Conservation (phyloP, 2,113 vertebrate genomes). For the Salvelinus alpinus region DNA sequence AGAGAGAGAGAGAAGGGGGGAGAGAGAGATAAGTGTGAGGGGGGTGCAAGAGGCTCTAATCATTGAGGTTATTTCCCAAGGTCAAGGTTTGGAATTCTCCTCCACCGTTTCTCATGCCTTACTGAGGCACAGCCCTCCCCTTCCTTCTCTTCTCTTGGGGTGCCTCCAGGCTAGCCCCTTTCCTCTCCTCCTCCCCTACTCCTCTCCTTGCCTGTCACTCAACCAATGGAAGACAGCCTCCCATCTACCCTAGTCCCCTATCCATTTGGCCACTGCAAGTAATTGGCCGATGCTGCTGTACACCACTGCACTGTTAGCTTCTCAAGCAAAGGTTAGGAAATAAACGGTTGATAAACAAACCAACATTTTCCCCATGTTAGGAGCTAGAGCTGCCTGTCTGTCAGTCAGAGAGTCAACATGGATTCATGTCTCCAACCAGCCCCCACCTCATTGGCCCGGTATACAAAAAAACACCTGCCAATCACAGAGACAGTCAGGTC, state of each 20-base stretch:
- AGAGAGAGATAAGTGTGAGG: background rate
- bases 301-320: conserved; percentile 23
- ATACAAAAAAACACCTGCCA: conserved; percentile 61
- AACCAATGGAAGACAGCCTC: background rate
- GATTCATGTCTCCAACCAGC: conserved; percentile 22
- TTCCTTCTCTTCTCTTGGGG: too few relatives aligned
- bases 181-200: conserved; percentile 28
- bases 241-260: background rate
- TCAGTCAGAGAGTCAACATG: conserved; percentile 52
- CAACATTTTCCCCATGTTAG: conserved; percentile 12
- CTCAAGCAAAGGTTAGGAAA: conserved; percentile 25
- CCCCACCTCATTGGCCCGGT: conserved; percentile 44
- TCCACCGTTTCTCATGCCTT: conserved; percentile 42
- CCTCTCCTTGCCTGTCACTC: conserved; percentile 49
- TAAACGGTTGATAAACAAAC: conserved; percentile 50
- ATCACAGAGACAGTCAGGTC: conserved; percentile 66
- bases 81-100: conserved; percentile 55
- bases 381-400: conserved; percentile 21
- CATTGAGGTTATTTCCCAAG: conserved; percentile 66
- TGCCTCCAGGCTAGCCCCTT: conserved; percentile 39
- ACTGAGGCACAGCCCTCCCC: too few relatives aligned
- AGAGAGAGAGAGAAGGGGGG: background rate
- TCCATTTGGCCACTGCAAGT: too few relatives aligned
- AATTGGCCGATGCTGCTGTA: conserved; percentile 11
- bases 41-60: conserved; percentile 49